Percentiles rank a stretch among this genome's conserved stretches.
Evolutionary conservation across 1,140 invertebrate genomes (phyloP).

Genomic region (Dufourea novaeangliae): DNA sequence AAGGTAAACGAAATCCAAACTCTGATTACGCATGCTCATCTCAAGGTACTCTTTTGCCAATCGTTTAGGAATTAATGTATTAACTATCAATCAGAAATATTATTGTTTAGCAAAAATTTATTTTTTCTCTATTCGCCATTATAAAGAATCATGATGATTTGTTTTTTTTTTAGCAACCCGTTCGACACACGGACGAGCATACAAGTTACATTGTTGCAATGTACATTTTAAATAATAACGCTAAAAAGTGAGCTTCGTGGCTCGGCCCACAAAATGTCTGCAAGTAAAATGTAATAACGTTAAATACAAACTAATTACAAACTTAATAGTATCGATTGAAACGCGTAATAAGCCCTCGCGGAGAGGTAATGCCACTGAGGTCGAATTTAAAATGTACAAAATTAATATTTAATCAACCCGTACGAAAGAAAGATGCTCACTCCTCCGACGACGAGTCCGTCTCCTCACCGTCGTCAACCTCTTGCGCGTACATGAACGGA

Average conservation of each 20-base stretch:
- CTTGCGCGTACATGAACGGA: slow-evolving; percentile 67
- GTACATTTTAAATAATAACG: slow-evolving; percentile 76
- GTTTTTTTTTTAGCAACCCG: background rate
- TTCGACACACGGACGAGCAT: slow-evolving; percentile 65
- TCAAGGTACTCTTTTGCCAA: slow-evolving; percentile 58
- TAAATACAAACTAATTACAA: slow-evolving; percentile 81
- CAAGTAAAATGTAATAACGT: slow-evolving; percentile 69
- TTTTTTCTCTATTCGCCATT: slow-evolving; percentile 56
- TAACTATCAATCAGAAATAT: slow-evolving; percentile 55
- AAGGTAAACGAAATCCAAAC: slow-evolving; percentile 68
- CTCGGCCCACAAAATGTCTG: slow-evolving; percentile 48
- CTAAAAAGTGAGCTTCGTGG: slow-evolving; percentile 58
- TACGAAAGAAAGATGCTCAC: slow-evolving; percentile 53
- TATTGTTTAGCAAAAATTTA: slow-evolving; percentile 67
- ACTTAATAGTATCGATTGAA: slow-evolving; percentile 75
- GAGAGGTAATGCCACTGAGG: slow-evolving; percentile 48
- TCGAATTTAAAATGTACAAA: slow-evolving; percentile 56
- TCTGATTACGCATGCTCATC: slow-evolving; percentile 76
- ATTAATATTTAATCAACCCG: slow-evolving; percentile 42
- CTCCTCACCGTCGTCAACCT: slow-evolving; percentile 69
- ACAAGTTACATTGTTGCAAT: slow-evolving; percentile 78
- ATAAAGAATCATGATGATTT: slow-evolving; percentile 58
- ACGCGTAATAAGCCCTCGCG: slow-evolving; percentile 21
- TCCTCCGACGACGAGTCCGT: slow-evolving; percentile 74
- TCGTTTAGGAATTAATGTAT: slow-evolving; percentile 38